These are phyloP conservation scores for Cataglyphis livida DNA, from an alignment of 2,888 invertebrate genomes.

Conservation along the genomic window DNA sequence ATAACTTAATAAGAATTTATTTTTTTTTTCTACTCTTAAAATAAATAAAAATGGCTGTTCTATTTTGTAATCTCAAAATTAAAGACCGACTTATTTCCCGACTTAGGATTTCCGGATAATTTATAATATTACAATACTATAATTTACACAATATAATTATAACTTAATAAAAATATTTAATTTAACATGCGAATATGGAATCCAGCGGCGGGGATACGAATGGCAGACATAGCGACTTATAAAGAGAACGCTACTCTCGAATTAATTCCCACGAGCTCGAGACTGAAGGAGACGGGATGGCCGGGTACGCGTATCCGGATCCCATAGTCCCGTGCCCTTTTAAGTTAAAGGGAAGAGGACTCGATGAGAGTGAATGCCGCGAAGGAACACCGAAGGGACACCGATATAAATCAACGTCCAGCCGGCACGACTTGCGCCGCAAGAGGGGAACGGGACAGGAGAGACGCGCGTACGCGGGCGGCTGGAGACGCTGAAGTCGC, in stretches of 20 bases:
- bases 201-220: background rate
- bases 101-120: background rate
- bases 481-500: conserved; percentile 60
- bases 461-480: conserved; percentile 51
- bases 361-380: conserved; percentile 65
- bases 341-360: conserved; percentile 71
- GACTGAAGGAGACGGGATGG: conserved; percentile 56
- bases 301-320: conserved; percentile 53
- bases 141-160: background rate
- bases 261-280: conserved; percentile 71
- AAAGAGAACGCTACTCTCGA: conserved; percentile 45
- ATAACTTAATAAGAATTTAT: background rate
- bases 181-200: background rate
- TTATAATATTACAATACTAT: background rate
- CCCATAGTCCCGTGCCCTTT: conserved; percentile 71
- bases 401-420: conserved; percentile 79
- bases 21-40: background rate
- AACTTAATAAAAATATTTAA: background rate
- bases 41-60: background rate
- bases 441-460: conserved; percentile 42
- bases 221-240: background rate
- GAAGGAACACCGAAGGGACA: conserved; percentile 70
- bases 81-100: background rate
- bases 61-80: background rate
- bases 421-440: conserved; percentile 20